Base-by-base conservation (phyloP, 2,113 vertebrate genomes). In the Dipodomys ordii region DNA sequence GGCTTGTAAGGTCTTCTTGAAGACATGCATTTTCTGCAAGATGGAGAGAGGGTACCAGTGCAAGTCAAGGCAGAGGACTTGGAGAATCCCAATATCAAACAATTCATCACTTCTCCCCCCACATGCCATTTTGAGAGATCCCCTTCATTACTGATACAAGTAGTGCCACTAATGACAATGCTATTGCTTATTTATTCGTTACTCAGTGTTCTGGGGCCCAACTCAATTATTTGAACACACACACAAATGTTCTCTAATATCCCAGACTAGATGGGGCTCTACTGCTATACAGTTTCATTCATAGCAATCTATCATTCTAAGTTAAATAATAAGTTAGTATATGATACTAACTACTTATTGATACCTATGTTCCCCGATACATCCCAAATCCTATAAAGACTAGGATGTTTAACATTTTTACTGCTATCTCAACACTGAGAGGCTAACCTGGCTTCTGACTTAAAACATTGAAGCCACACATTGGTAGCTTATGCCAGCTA, bases 1-100 rank as follows among this genome's bases (percentile, higher is more conserved):
- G 22, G 99, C 99, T 97, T 99, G 99, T 44, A 99, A 98, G 11
- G 99, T 99, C 98, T 99, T 99, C 98, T 98, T 99, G 97, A 99
- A 99, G 78, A 99, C 99, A 7, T 99, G 99, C 83, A 98, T 98
- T 98, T 99, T 99, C 99, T 99, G 98, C 96, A 86, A 69, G 44
- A 19, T 83, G 20, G 71, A 84, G 23, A 88, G 53, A 39, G 46
- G 93, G 92, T 88, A 95, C 62, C 91, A 32, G 81, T 9, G 30
- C 4, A 93, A 71, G 35, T 74, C 81, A 81, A 68, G 9, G 83
- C 28, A 93, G 62, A 72, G 8, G 28, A 39, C 80, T 83, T 85
- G 27, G 30, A 90, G 13, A 62, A 53, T 22, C n/a, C 46, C 11
- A 91, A n/a, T 30, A 81, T 1, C 23, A 88, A 89, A n/a, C 18